Base-by-base conservation (phyloP, 2,113 vertebrate genomes). In the Osmerus mordax region DNA sequence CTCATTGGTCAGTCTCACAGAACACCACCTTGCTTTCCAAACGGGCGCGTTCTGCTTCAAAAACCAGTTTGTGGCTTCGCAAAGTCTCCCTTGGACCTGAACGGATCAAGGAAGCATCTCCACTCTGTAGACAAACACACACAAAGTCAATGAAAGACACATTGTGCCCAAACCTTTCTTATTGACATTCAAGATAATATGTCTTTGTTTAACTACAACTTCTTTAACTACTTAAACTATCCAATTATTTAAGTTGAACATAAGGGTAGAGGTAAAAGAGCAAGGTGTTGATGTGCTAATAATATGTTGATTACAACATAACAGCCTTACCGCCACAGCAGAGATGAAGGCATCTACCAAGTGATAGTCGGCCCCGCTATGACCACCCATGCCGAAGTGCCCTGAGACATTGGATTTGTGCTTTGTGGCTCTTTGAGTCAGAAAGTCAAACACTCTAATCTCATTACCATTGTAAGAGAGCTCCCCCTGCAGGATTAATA, bases 321-420 rank as follows among this genome's bases (percentile, higher is more conserved):
- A 87, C 92, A 47, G 41, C 41, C 41, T 91, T 56, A 95, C 94
- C 25, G 81, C 85, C 16, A 95, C 88, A 29, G 94, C 94, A 65
- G 91, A 90, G 81, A 94, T 80, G 55, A 95, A 95, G 51, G 87
- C 82, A 3, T 91, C 61, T 0, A 94, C 90, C 0, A 95, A 83
- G 79, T 91, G 86, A 72, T 91, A 94, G 87, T 95, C 94, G 1
- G 92, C 92, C 28, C 77, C 84, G 2, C 86, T 81, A 3, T 94
- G 94, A 1, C 87, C 87, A 0, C 51, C 21, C 75, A 85, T 72
- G 41, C 74, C 75, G 28, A 88, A 92, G 5, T 19, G 13, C 0
- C 2, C 32, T 0, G 78, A 81, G 4, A 29, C 67, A 0, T 53
- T 60, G 18, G 9, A 36, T 41, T 56, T 84, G 78, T 92, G 71